These are phyloP conservation scores for Cercopithecus neglectus DNA, from an alignment of 2,797 vertebrate species.

Conservation along the genomic window DNA sequence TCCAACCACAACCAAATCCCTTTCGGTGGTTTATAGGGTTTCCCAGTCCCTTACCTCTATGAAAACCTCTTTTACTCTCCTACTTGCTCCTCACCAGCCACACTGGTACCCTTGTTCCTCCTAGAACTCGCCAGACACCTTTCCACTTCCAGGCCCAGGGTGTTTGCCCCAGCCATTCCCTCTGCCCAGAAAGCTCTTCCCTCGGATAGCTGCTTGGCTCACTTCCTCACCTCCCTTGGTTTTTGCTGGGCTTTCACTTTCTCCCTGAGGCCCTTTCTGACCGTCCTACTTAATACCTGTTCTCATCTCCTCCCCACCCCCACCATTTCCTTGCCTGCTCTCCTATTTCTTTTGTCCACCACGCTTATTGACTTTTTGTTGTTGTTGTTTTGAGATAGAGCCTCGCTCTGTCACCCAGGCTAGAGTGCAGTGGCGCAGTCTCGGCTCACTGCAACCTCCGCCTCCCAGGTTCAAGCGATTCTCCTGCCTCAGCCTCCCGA, in stretches of 20 bases:
- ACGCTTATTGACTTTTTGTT: neutral
- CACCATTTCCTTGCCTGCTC: neutral
- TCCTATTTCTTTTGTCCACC: neutral
- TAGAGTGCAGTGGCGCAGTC: neutral
- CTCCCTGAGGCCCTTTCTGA: neutral
- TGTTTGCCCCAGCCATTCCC: neutral
- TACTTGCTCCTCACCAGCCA: neutral
- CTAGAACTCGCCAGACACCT: neutral
- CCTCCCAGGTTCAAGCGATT: neutral
- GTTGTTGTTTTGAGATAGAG: neutral
- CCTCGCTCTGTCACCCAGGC: neutral
- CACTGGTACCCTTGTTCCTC: too few relatives aligned
- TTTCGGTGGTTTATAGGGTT: neutral
- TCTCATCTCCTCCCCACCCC: neutral
- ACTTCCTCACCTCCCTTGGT: neutral
- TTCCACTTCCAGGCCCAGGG: neutral
- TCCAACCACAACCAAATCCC: neutral
- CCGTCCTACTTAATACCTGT: neutral
- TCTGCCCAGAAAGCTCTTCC: neutral
- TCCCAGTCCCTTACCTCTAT: neutral
- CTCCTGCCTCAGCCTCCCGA: neutral
- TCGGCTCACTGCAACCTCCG: neutral
- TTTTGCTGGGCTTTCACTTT: neutral
- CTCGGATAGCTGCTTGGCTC: neutral
- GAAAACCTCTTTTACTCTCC: accelerated